Evolutionary conservation across 2,113 vertebrate species (phyloP).

Genomic region (Proterorhinus semilunaris): DNA sequence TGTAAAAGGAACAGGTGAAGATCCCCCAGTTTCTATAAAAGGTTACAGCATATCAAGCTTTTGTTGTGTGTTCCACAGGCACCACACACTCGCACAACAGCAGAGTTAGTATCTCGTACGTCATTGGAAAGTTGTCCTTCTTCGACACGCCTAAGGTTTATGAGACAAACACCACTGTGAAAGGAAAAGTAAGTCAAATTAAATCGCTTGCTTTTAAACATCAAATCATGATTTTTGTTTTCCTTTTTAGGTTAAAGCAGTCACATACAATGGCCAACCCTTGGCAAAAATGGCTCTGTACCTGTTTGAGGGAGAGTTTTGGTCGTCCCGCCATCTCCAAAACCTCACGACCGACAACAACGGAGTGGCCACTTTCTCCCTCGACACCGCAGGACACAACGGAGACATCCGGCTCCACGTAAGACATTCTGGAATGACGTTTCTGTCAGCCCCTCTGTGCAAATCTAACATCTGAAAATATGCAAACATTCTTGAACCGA

Average conservation of each 20-base stretch:
- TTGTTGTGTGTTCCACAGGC: conserved; percentile 24
- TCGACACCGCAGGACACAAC: conserved; percentile 13
- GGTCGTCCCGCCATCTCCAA: not conserved
- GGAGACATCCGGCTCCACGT: conserved; percentile 39
- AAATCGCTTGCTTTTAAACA: not conserved
- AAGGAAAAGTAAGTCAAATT: conserved; percentile 60
- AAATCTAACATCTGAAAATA: too few relatives aligned
- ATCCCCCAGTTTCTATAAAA: too few relatives aligned
- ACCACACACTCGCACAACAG: not conserved
- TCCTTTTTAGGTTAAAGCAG: conserved; percentile 56
- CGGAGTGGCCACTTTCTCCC: conserved; percentile 62
- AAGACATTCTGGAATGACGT: conserved; percentile 18
- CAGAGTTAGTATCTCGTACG: conserved; percentile 10
- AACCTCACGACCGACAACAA: conserved; percentile 67
- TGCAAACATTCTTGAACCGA: too few relatives aligned
- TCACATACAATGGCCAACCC: conserved; percentile 42
- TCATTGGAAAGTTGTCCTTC: conserved; percentile 64
- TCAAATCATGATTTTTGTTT: not conserved
- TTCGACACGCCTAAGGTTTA: conserved; percentile 59
- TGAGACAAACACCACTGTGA: conserved; percentile 33
- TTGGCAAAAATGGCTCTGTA: conserved; percentile 44
- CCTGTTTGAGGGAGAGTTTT: conserved; percentile 34
- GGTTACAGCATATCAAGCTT: not conserved
- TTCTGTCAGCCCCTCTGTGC: too few relatives aligned
- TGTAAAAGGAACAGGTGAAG: too few relatives aligned